Base-by-base conservation (phyloP, 2,888 invertebrate genomes). In the Catocala sponsa region DNA sequence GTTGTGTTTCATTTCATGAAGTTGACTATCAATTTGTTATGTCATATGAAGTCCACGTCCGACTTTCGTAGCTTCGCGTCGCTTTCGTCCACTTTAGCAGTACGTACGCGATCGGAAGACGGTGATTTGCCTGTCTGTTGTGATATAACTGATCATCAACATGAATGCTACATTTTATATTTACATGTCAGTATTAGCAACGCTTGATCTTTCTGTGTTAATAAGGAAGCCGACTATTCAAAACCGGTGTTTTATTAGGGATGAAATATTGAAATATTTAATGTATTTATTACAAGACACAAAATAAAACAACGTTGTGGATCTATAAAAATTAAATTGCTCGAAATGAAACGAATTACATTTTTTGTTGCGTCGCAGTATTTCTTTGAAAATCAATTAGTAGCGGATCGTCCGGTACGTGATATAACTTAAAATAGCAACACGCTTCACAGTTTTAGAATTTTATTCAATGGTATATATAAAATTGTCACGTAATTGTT, bases 401-500 rank as follows among this genome's bases (percentile, higher is more conserved):
- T 65, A 25, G 4, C 4, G 61, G 68, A 78, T 74, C 63, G 68
- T 64, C 68, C 63, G 65, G 68, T 82, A 85, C 83, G 84, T 87
- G 85, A 82, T 82, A 75, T 81, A 80, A 83, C 70, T 73, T 71
- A 55, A 70, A 68, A 68, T 72, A 79, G 58, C 56, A 67, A 60
- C 59, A 66, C 70, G 74, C 68, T 70, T 63, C 61, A 72, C 67
- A 53, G 58, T 79, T 82, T 79, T 71, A 76, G 68, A 65, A 15
- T 55, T 68, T 78, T 75, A 74, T 70, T 69, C 55, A 72, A 74
- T 77, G 65, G 70, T 75, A 83, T 82, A 81, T 78, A 25, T 25
- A 74, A 78, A 81, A 80, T 74, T 68, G 70, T 77, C 86, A 85
- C 83, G 85, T 87, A 86, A 83, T 76, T 72, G 71, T 73, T 68